phyloP scores from a whole-genome alignment of 1,140 invertebrate genomes.

The Drosophila tani region DNA sequence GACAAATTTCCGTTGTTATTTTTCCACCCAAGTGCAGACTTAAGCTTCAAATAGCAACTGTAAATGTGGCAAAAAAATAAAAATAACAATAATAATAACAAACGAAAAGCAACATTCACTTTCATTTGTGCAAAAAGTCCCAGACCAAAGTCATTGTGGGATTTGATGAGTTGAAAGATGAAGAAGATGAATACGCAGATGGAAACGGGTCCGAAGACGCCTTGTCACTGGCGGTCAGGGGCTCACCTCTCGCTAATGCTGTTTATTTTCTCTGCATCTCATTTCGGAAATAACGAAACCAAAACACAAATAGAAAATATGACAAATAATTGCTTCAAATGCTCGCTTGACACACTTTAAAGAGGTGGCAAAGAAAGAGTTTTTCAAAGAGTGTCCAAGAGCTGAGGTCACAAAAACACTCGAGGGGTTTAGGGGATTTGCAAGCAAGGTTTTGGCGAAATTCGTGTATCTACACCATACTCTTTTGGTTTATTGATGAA shows the following conservation, averaged over 20 bases:
- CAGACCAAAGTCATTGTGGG: slow-evolving; percentile 57
- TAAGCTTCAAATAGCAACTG: slow-evolving; percentile 25
- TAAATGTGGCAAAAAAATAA: slow-evolving; percentile 35
- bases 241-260: slow-evolving; percentile 55
- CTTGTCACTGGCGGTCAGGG: slow-evolving; percentile 58
- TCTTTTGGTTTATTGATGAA: slow-evolving; percentile 53
- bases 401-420: slow-evolving; percentile 29
- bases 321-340: slow-evolving; percentile 79
- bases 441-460: slow-evolving; percentile 29
- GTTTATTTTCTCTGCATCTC: slow-evolving; percentile 73
- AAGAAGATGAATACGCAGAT: slow-evolving; percentile 60
- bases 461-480: slow-evolving; percentile 30
- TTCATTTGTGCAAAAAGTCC: slow-evolving; percentile 70
- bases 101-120: slow-evolving; percentile 58
- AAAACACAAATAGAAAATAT: slow-evolving; percentile 71
- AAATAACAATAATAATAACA: slow-evolving; percentile 33
- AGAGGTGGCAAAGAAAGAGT: slow-evolving; percentile 43
- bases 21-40: slow-evolving; percentile 35
- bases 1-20: slow-evolving; percentile 54
- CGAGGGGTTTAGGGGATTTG: slow-evolving; percentile 21
- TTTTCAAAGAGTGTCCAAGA: slow-evolving; percentile 46
- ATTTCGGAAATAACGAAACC: slow-evolving; percentile 56
- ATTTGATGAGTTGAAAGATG: slow-evolving; percentile 36
- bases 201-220: slow-evolving; percentile 46
- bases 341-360: slow-evolving; percentile 75